Evolutionary conservation across 2,888 invertebrate species (phyloP).

Genomic region (Lingula anatina): DNA sequence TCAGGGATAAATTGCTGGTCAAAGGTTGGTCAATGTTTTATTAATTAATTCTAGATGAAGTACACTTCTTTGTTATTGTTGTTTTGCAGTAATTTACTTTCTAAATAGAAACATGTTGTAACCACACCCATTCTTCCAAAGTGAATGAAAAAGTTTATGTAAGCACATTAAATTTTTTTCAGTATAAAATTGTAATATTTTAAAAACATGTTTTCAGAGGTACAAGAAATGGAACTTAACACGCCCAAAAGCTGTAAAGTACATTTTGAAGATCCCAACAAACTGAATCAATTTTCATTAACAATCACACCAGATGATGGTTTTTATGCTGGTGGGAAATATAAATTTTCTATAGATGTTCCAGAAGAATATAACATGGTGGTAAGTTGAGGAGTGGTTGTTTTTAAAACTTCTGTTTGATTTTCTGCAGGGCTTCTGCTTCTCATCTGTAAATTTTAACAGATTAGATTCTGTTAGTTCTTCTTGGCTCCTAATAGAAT

Average conservation of each 20-base stretch:
- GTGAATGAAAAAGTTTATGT: no score
- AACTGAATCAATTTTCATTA: conserved; percentile 74
- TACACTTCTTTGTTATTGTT: no score
- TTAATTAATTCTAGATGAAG: conserved; percentile 5
- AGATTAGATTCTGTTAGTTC: background rate
- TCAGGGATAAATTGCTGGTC: conserved; percentile 72
- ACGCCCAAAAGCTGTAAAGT: conserved; percentile 75
- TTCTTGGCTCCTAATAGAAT: background rate
- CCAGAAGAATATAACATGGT: conserved; percentile 95
- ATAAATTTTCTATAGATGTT: conserved; percentile 78
- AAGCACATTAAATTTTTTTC: no score
- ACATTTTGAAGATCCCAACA: conserved; percentile 74
- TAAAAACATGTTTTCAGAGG: no score
- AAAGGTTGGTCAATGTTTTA: conserved; percentile 62
- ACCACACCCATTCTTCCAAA: no score
- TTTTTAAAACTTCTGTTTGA: background rate
- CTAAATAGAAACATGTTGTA: no score
- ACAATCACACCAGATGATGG: conserved; percentile 80
- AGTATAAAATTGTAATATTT: no score
- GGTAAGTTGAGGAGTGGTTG: conserved; percentile 59
- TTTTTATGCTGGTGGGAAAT: conserved; percentile 81
- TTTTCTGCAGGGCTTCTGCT: no score
- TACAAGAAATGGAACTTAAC: conserved; percentile 79
- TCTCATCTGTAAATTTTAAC: background rate
- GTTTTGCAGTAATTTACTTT: no score